phyloP scores from a whole-genome alignment of 2,888 invertebrate species.

The Notodonta dromedarius region DNA sequence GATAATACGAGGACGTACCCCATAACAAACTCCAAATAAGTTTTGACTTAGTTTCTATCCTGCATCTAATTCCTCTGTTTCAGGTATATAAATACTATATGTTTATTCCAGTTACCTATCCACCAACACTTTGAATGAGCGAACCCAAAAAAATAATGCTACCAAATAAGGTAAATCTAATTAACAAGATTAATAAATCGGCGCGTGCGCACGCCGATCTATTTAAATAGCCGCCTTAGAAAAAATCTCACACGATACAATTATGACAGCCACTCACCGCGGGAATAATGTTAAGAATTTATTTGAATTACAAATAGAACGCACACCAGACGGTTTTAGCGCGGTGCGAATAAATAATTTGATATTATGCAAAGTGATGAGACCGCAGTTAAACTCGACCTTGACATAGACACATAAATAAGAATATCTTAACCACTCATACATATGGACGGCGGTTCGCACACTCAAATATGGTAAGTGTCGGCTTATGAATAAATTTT shows the following conservation, averaged over 20 bases:
- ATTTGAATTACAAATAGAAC: conserved; percentile 82
- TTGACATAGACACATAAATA: conserved; percentile 83
- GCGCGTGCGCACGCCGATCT: conserved; percentile 36
- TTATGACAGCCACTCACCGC: conserved; percentile 63
- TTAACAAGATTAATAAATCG: conserved; percentile 36
- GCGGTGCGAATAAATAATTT: conserved; percentile 82
- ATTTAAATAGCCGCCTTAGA: conserved; percentile 53
- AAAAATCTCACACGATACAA: conserved; percentile 73
- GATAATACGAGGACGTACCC: too few species aligned
- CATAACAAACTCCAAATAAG: too few species aligned
- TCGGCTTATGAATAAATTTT: conserved; percentile 83
- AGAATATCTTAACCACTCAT: conserved; percentile 83
- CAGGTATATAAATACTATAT: too few species aligned
- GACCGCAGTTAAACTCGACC: conserved; percentile 74
- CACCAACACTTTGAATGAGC: conserved; percentile 11
- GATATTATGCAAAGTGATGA: conserved; percentile 82
- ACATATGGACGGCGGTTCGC: conserved; percentile 81
- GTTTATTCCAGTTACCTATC: neutral
- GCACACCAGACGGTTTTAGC: conserved; percentile 76
- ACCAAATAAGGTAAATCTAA: conserved; percentile 47
- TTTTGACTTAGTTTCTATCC: too few species aligned
- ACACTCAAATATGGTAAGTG: conserved; percentile 82
- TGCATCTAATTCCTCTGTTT: too few species aligned
- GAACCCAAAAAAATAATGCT: conserved; percentile 33
- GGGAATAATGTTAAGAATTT: conserved; percentile 72